Conservation (phyloP, 1,140 invertebrate genomes). For the Cataglyphis hispanica region DNA sequence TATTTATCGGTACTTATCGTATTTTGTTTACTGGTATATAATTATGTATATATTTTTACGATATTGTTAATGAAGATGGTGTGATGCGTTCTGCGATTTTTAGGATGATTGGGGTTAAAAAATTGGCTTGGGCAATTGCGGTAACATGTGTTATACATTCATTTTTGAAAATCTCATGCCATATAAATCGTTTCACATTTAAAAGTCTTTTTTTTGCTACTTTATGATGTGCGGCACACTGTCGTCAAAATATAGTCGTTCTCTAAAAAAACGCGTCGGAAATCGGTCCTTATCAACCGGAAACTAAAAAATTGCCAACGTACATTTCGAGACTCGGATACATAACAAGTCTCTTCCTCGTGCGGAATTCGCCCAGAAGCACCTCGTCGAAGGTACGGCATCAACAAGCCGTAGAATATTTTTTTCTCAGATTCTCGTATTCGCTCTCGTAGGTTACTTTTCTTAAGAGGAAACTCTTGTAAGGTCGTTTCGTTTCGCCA, state of each 20-base stretch:
- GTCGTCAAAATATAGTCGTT: conserved; percentile 8
- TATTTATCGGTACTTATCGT: neutral
- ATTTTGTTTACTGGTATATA: neutral
- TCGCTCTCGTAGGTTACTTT: conserved; percentile 59
- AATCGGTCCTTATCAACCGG: conserved; percentile 7
- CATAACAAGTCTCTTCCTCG: neutral
- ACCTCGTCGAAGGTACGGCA: conserved; percentile 19
- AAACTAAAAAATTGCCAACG: neutral
- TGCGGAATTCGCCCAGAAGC: conserved; percentile 38
- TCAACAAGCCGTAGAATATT: conserved; percentile 4
- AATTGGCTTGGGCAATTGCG: conserved; percentile 13
- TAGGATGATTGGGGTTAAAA: conserved; percentile 34
- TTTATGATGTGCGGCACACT: conserved; percentile 57
- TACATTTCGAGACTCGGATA: neutral
- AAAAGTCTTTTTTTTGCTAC: conserved; percentile 18
- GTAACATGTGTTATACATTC: conserved; percentile 74
- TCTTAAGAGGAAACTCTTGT: conserved; percentile 78
- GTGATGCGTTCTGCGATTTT: neutral
- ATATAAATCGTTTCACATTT: conserved; percentile 35
- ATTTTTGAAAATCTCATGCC: conserved; percentile 57
- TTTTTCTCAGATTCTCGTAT: conserved; percentile 47
- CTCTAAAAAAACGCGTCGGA: neutral
- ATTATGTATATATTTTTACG: neutral
- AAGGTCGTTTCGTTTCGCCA: conserved; percentile 73
- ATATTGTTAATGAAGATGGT: neutral